Percentiles rank a stretch among this genome's conserved stretches.
These are phyloP conservation scores for Oreochromis grahami DNA, from an alignment of 2,797 vertebrate genomes.

Conservation along the genomic window DNA sequence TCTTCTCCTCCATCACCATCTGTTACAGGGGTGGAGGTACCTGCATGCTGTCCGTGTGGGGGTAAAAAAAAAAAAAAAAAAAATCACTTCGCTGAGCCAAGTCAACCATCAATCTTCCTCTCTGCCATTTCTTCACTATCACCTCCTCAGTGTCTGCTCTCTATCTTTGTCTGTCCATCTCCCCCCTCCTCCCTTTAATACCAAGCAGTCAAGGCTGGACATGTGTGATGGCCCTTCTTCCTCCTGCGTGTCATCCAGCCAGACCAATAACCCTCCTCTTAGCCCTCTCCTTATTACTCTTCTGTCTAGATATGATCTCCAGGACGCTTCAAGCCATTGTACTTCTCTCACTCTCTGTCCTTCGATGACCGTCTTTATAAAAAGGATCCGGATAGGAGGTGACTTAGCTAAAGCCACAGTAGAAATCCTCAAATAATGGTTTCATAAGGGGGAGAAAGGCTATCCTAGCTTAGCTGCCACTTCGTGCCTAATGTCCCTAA, in stretches of 20 bases:
- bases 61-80: neutral
- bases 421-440: constrained; percentile 53
- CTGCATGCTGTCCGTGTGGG: constrained; percentile 12
- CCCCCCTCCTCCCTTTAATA: constrained; percentile 30
- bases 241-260: constrained; percentile 30
- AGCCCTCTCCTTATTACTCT: constrained; percentile 50
- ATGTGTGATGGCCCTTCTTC: constrained; percentile 45
- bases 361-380: constrained; percentile 29
- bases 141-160: constrained; percentile 38
- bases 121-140: constrained; percentile 38
- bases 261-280: constrained; percentile 36
- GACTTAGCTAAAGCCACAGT: constrained; percentile 51
- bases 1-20: constrained; percentile 43
- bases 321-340: constrained; percentile 40
- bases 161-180: constrained; percentile 44
- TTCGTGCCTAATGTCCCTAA: neutral
- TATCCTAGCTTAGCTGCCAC: constrained; percentile 26
- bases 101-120: constrained; percentile 70
- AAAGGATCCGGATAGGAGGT: constrained; percentile 30
- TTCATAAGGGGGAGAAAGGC: constrained; percentile 12
- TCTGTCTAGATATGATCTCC: constrained; percentile 53
- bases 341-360: constrained; percentile 32
- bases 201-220: constrained; percentile 44
- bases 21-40: constrained; percentile 3
- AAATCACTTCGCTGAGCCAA: constrained; percentile 40